Conservation (phyloP, 2,113 vertebrate genomes). For the Equus quagga region DNA sequence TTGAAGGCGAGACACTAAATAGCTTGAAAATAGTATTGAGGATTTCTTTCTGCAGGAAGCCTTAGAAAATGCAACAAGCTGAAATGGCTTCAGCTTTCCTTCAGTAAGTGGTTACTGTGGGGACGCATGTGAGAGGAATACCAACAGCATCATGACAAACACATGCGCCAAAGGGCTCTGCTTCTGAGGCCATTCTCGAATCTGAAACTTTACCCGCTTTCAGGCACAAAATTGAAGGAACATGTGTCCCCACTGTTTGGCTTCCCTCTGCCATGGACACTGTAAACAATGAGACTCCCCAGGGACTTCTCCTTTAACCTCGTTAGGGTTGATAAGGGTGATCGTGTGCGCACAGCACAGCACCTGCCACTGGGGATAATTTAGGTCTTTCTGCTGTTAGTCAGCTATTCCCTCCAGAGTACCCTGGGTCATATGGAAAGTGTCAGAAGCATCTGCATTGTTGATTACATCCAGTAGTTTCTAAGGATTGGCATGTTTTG, state of each 20-base stretch:
- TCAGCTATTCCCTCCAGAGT: not conserved
- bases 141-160: constrained; percentile 42
- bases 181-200: constrained; percentile 18
- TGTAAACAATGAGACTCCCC: constrained; percentile 40
- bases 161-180: not conserved
- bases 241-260: not conserved
- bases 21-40: not conserved
- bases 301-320: not conserved
- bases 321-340: not conserved
- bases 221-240: not conserved
- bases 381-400: not conserved
- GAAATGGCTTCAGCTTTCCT: constrained; percentile 57
- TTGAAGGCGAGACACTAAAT: not conserved
- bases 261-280: constrained; percentile 48
- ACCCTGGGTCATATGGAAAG: not conserved
- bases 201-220: constrained; percentile 4
- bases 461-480: not conserved
- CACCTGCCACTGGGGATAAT: constrained; percentile 34
- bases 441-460: not conserved
- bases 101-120: constrained; percentile 33
- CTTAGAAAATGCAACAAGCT: constrained; percentile 33
- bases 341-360: not conserved
- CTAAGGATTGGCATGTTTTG: not conserved
- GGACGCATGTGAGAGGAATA: not conserved
- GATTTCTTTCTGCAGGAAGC: not conserved